Base-by-base conservation (phyloP, 2,797 vertebrate species). In the Euphonia xanthogaster region DNA sequence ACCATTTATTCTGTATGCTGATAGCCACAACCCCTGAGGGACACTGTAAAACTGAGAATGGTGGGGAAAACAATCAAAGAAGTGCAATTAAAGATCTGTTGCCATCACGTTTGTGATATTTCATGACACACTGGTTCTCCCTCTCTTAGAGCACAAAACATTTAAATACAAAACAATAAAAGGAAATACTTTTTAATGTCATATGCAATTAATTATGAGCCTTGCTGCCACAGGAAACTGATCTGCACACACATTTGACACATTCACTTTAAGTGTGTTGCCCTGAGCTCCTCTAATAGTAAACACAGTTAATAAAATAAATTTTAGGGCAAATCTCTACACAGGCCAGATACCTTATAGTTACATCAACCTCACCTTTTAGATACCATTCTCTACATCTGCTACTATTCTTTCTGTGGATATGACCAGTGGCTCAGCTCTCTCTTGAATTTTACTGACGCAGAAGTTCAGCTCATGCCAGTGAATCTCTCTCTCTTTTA, bases 131-230 rank as follows among this genome's bases (percentile, higher is more conserved):
- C 45, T 82, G 40, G 20, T 62, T 54, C 48, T 20, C 50, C 16
- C 60, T 40, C 18, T 82, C 50, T 63, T 60, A 72, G 15, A 77
- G 21, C 28, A 60, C 33, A 76, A 72, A 35, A 45, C 12, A 54
- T 51, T 61, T 71, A 67, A 79, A 90, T 61, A 40, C 9, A 71
- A 74, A 75, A 88, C 86, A 93, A 94, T 93, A 74, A 61, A 91
- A 94, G 61, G 67, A 96, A 96, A 50, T 68, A 77, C 35, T 90
- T 94, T 80, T 61, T 22, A 86, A 89, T 50, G 75, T 54, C 73
- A 61, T 54, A 40, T 63, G 62, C 76, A 83, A 91, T 88, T 90
- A 83, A 78, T 58, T 92, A 31, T 21, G 65, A 77, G 77, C 40
- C 53, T 68, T 65, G 54, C 42, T 91, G 93, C 66, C 87, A 83